phyloP scores from a whole-genome alignment of 2,888 invertebrate species.

The Dasysyrphus albostriatus region DNA sequence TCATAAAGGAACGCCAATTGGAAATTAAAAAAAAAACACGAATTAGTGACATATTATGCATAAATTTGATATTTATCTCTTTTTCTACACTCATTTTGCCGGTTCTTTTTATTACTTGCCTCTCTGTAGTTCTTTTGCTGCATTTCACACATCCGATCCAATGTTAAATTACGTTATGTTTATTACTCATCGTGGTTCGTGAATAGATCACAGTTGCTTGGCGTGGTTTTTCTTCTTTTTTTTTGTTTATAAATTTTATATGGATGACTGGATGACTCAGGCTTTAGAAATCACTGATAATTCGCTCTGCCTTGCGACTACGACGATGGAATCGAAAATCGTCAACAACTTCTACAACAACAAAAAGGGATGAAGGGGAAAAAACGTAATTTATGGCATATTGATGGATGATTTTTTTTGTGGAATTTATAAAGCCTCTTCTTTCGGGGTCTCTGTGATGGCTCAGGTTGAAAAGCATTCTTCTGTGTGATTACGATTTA shows the following conservation, averaged over 20 bases:
- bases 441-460: background rate
- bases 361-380: slow-evolving; percentile 17
- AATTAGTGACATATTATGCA: slow-evolving; percentile 70
- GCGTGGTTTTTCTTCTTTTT: slow-evolving; percentile 54
- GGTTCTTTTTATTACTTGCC: slow-evolving; percentile 27
- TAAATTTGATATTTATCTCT: slow-evolving; percentile 66
- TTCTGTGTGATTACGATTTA: slow-evolving; percentile 44
- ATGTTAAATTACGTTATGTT: slow-evolving; percentile 53
- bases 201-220: slow-evolving; percentile 69
- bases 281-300: slow-evolving; percentile 46
- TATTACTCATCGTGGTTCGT: slow-evolving; percentile 65
- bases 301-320: slow-evolving; percentile 5
- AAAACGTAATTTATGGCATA: slow-evolving; percentile 63
- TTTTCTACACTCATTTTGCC: slow-evolving; percentile 31
- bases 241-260: slow-evolving; percentile 38
- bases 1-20: slow-evolving; percentile 3
- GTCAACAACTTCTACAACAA: slow-evolving; percentile 4
- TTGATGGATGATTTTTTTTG: slow-evolving; percentile 58
- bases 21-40: slow-evolving; percentile 29
- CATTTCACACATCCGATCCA: slow-evolving; percentile 43
- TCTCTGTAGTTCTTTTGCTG: slow-evolving; percentile 10
- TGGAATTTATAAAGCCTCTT: slow-evolving; percentile 57
- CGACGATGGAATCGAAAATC: slow-evolving; percentile 22
- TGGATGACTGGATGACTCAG: slow-evolving; percentile 59
- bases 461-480: slow-evolving; percentile 48